Conservation (phyloP, 2,113 vertebrate species). For the Ailurus styani region DNA sequence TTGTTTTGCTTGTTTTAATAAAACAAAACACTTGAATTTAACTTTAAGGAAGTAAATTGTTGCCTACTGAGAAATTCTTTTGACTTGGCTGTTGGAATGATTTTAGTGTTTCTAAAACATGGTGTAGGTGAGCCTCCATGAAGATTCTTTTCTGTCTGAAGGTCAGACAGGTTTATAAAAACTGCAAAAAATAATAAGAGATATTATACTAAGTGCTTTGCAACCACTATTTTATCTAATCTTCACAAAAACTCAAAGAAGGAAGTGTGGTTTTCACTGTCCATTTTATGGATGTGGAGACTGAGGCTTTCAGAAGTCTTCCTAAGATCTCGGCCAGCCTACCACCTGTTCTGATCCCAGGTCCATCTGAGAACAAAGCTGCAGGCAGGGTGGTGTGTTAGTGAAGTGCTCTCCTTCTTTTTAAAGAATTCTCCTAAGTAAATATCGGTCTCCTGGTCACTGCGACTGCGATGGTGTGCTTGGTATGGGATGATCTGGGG, state of each 20-base stretch:
- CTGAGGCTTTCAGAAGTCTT: background rate
- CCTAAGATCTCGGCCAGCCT: accelerated
- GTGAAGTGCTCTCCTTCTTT: background rate
- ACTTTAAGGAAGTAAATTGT: background rate
- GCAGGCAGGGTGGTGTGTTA: background rate
- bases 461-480: background rate
- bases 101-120: background rate
- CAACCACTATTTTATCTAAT: background rate
- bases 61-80: background rate
- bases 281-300: background rate
- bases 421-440: background rate
- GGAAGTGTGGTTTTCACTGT: background rate
- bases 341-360: background rate
- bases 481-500: no score
- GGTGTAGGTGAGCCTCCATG: background rate
- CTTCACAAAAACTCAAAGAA: background rate
- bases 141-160: background rate
- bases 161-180: background rate
- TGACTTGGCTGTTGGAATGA: background rate
- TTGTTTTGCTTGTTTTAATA: slow-evolving; percentile 32
- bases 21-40: background rate
- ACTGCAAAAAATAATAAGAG: background rate
- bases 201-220: background rate
- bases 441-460: background rate
- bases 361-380: background rate